Conservation (phyloP, 2,113 vertebrate genomes). For the Carassius carassius region DNA sequence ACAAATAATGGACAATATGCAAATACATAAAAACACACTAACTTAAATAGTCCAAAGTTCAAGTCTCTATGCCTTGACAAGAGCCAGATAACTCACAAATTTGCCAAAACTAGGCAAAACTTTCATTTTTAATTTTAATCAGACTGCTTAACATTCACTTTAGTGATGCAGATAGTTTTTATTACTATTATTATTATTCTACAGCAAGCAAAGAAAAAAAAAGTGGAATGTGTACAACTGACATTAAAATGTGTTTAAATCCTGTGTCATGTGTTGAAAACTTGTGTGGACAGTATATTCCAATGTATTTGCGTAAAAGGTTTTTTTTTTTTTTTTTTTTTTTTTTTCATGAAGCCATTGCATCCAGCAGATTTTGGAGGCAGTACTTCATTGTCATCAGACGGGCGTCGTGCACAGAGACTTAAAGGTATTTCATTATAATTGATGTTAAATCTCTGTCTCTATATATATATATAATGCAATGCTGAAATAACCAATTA, state of each 20-base stretch:
- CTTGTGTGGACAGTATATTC: neutral
- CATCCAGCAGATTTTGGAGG: slow-evolving; percentile 50
- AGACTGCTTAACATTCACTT: neutral
- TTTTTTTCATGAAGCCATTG: slow-evolving; percentile 22
- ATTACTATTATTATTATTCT: neutral
- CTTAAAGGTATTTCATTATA: slow-evolving; percentile 41
- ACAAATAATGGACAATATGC: slow-evolving; percentile 34
- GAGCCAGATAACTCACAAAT: neutral
- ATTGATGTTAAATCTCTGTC: neutral
- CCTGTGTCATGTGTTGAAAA: neutral
- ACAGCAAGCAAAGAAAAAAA: neutral
- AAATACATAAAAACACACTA: neutral
- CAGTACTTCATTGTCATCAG: slow-evolving; percentile 56
- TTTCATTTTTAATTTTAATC: neutral
- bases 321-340: neutral
- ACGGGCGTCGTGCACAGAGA: slow-evolving; percentile 57
- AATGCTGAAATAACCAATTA: neutral
- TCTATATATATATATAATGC: neutral
- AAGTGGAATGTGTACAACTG: neutral
- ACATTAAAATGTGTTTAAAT: neutral
- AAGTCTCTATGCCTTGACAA: neutral
- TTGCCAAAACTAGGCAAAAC: neutral
- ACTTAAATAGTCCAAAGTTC: neutral
- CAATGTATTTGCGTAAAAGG: neutral
- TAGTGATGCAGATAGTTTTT: neutral